A percentile compares a stretch with the other conserved stretches of the same genome.
phyloP scores from a whole-genome alignment of 2,113 vertebrate species.

The Anarhynchus alexandrinus region DNA sequence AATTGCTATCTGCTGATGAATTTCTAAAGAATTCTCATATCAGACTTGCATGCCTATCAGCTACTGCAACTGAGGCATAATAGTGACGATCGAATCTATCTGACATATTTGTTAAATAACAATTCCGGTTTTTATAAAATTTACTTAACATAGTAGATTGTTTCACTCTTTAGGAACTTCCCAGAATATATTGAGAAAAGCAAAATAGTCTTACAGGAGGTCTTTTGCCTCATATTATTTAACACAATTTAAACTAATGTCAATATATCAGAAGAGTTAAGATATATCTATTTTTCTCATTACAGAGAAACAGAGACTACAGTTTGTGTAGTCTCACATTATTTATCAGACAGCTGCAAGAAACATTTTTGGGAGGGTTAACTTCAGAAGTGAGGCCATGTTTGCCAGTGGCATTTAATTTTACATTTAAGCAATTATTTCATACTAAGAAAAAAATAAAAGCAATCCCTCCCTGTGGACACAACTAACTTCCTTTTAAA shows the following conservation, averaged over 20 bases:
- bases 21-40: background rate
- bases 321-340: background rate
- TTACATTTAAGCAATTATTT: background rate
- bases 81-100: background rate
- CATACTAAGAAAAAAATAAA: background rate
- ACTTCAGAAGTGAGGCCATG: background rate
- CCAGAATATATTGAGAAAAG: background rate
- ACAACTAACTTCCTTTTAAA: background rate
- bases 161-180: background rate
- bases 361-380: background rate
- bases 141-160: background rate
- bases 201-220: background rate
- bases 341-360: background rate
- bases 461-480: background rate
- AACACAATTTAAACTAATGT: background rate
- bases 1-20: background rate
- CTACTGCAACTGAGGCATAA: background rate
- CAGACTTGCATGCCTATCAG: background rate
- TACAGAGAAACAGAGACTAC: background rate
- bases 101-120: background rate
- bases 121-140: background rate
- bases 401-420: background rate
- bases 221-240: background rate
- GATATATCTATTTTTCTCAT: background rate
- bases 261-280: background rate